A percentile compares a stretch with the other conserved stretches of the same genome.
Evolutionary conservation across 2,888 invertebrate species (phyloP).

Genomic region (Nemotelus pantherinus): DNA sequence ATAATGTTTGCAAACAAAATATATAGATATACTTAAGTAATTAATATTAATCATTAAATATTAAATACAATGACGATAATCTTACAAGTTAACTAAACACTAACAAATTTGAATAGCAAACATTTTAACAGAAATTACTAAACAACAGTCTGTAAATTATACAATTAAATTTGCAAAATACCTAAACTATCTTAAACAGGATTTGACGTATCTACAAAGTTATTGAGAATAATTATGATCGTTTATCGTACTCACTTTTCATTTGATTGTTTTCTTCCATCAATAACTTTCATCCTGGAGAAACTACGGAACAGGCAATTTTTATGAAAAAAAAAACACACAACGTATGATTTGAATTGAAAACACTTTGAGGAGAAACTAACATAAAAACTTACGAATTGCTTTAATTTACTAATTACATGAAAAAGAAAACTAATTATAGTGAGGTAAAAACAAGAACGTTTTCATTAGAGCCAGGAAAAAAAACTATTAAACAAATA

Average conservation of each 20-base stretch:
- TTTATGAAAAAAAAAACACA: too few relatives aligned
- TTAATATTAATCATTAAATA: conserved; percentile 23
- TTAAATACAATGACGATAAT: conserved; percentile 11
- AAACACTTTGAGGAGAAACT: neutral
- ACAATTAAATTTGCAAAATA: conserved; percentile 11
- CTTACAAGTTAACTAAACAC: conserved; percentile 23
- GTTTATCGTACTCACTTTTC: neutral
- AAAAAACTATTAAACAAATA: conserved; percentile 31
- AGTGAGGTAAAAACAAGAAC: conserved; percentile 27
- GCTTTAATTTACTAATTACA: conserved; percentile 38
- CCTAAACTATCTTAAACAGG: conserved; percentile 35
- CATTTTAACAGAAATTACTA: conserved; percentile 19
- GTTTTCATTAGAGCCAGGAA: conserved; percentile 34
- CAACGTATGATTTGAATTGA: too few relatives aligned
- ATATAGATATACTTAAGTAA: neutral
- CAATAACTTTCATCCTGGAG: neutral
- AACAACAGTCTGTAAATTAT: conserved; percentile 6
- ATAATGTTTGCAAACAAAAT: conserved; percentile 3
- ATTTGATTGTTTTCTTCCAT: neutral
- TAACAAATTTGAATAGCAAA: neutral
- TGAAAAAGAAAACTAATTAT: neutral
- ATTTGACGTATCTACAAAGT: conserved; percentile 46
- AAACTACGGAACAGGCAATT: neutral
- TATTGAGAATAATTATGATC: neutral
- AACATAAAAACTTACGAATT: conserved; percentile 43